phyloP scores from a whole-genome alignment of 2,888 invertebrate genomes.

The Archips xylosteana region DNA sequence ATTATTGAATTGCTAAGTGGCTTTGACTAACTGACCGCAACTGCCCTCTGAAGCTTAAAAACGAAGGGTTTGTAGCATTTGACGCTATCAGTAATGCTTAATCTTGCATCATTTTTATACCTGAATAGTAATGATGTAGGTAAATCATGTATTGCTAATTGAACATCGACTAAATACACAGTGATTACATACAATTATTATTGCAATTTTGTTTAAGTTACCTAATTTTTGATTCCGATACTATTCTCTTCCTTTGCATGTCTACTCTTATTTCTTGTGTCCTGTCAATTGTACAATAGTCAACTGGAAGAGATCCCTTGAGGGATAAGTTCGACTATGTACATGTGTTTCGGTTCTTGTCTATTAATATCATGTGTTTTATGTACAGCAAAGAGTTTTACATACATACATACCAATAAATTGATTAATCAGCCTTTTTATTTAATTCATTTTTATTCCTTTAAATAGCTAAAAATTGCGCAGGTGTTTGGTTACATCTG shows the following conservation, averaged over 20 bases:
- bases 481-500: constrained; percentile 35
- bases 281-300: too few species aligned
- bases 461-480: neutral
- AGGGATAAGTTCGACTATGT: too few species aligned
- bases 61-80: neutral
- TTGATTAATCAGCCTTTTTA: neutral
- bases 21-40: constrained; percentile 50
- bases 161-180: too few species aligned
- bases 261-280: too few species aligned
- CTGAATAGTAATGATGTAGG: too few species aligned
- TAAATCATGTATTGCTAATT: too few species aligned
- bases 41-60: constrained; percentile 21
- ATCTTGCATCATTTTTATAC: neutral
- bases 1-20: constrained; percentile 59
- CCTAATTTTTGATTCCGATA: too few species aligned
- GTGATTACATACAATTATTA: too few species aligned
- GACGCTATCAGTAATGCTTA: neutral
- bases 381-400: too few species aligned
- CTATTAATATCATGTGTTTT: neutral
- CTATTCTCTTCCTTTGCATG: too few species aligned
- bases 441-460: neutral
- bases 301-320: too few species aligned
- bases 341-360: neutral
- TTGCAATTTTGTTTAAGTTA: too few species aligned
- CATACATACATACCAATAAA: neutral